Evolutionary conservation across 37 sponge, comb jelly and placozoan species (phyloP).

Genomic region (Halisarca cf. caerulea): DNA sequence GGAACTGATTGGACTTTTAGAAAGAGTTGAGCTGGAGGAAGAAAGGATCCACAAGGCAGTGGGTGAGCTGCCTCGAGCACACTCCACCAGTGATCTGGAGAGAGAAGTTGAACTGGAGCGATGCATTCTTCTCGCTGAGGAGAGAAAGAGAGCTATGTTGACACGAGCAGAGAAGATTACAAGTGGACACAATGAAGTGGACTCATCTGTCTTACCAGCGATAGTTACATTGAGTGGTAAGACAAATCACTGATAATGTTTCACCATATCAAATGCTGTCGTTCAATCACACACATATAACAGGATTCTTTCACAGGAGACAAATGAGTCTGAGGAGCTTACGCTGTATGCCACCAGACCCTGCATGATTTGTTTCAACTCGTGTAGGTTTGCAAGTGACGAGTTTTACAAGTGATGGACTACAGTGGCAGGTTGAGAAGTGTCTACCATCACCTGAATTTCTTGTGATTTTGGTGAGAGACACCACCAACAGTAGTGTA

Average conservation of each 20-base stretch:
- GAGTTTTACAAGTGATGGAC: not conserved
- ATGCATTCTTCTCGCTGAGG: not conserved
- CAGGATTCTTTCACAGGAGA: no score
- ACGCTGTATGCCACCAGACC: no score
- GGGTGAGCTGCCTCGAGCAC: not conserved
- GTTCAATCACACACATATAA: no score
- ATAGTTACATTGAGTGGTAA: not conserved
- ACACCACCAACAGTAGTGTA: not conserved
- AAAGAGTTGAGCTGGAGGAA: not conserved
- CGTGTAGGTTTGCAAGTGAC: not conserved
- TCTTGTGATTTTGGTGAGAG: not conserved
- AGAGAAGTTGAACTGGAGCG: not conserved
- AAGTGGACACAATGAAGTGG: not conserved
- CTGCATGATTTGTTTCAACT: not conserved
- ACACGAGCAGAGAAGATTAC: not conserved
- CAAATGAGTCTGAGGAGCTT: no score
- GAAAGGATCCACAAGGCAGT: not conserved
- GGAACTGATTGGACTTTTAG: slow-evolving; percentile 1
- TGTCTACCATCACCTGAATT: no score
- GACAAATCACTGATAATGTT: no score
- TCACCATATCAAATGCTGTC: no score
- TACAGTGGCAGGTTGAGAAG: not conserved
- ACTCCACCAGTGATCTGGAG: not conserved
- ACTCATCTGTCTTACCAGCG: not conserved
- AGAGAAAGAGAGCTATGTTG: slow-evolving; percentile 5